Evolutionary conservation across 2,888 invertebrate genomes (phyloP).

Genomic region (Incurvaria masculella): DNA sequence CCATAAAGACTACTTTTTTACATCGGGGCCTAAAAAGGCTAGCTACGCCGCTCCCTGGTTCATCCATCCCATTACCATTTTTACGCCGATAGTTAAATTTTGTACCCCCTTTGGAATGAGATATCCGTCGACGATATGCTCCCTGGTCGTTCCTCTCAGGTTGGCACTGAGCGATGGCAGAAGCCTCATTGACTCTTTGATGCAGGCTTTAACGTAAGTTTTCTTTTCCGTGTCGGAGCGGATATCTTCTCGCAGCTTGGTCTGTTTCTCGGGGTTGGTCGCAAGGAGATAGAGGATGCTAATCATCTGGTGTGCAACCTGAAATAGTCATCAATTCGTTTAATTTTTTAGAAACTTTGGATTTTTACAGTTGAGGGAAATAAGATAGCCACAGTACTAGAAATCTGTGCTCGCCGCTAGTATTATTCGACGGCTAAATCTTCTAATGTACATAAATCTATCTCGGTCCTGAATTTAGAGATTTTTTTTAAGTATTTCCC

Average conservation of each 20-base stretch:
- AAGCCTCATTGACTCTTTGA: slow-evolving; percentile 59
- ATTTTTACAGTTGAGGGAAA: too few species aligned
- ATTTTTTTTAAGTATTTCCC: too few species aligned
- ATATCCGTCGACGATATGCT: slow-evolving; percentile 40
- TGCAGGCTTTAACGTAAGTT: slow-evolving; percentile 58
- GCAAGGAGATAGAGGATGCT: slow-evolving; percentile 54
- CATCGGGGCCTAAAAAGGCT: too few species aligned
- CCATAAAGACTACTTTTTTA: too few species aligned
- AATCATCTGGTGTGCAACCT: slow-evolving; percentile 40
- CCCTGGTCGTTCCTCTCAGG: slow-evolving; percentile 34
- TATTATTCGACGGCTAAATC: too few species aligned
- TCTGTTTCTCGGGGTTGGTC: slow-evolving; percentile 48
- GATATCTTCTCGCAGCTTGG: slow-evolving; percentile 40
- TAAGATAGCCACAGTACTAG: too few species aligned
- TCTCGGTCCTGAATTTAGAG: too few species aligned
- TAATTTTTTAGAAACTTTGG: too few species aligned
- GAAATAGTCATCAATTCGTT: slow-evolving; percentile 12
- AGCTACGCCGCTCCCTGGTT: background rate
- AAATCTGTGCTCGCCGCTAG: too few species aligned
- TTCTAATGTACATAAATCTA: too few species aligned
- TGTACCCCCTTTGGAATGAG: slow-evolving; percentile 42
- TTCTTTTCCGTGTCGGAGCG: slow-evolving; percentile 22
- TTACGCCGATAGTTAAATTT: too few species aligned
- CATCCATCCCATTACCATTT: background rate
- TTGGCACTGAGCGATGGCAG: slow-evolving; percentile 37